Evolutionary conservation across 2,888 invertebrate genomes (phyloP), one percentile per base, ranked within the genome.

Genomic region (Vannuccia rotundouncinata): DNA sequence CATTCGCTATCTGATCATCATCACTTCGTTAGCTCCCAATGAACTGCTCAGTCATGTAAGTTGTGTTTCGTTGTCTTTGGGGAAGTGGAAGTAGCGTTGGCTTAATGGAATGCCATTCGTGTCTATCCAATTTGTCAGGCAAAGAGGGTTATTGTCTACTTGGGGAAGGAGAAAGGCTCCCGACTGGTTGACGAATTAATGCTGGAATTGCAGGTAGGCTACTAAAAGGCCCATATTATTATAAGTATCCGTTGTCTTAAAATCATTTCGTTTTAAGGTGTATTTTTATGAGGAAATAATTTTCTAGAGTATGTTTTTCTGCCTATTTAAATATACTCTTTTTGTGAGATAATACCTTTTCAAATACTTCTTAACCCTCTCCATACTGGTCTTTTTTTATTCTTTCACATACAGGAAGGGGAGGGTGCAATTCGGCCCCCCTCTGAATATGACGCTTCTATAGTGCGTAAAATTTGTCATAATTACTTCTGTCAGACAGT

Each of bases 1-100:
- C 85, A 92, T 98, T 82, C 92, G 97, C 28, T 98, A 97, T 89
- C 91, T 99, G 83, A 93, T 97, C 85, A 97, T 98, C 84, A 92
- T 98, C 81, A 95, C 95, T 17, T 95, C 96, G 80, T 94, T 99
- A 92, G 95, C 98, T n/a, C 96, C 98, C 10, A 93, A 92, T 84
- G 95, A 95, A 87, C 90, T 99, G 0, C 90, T 99, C 75, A 93
- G 94, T 59, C 94, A 94, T 87, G 95, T 95, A 90, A n/a, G n/a
- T n/a, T 17, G 45, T 45, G 45, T 5, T 13, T 17, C 45, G 45
- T 17, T 13, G 45, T 45, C 10, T 45, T 45, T 45, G 45, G 45
- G 5, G 10, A 45, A 45, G 5, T 45, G 45, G 5, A 45, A 45
- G 45, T 5, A 45, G 45, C 45, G 5, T 13, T 45, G 5, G 5